Percentiles rank a stretch among this genome's conserved stretches.
These are phyloP conservation scores for Tachystola acroxantha DNA, from an alignment of 2,888 invertebrate species.

Conservation along the genomic window DNA sequence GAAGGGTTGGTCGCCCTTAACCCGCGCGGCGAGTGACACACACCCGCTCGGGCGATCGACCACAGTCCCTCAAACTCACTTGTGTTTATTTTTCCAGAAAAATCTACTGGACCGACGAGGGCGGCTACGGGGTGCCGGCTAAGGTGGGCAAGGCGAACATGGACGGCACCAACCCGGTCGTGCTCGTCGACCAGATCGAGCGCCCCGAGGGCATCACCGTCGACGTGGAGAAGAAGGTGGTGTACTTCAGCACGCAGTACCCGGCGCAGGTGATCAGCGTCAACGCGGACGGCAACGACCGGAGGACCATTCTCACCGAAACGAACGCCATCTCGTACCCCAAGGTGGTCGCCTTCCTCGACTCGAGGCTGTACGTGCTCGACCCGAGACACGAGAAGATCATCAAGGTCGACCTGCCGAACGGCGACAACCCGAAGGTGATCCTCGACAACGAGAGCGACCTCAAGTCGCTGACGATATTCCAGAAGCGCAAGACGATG, in stretches of 20 bases:
- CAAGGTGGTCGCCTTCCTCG: constrained; percentile 88
- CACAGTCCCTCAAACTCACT: no score
- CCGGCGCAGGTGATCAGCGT: constrained; percentile 85
- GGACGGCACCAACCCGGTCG: constrained; percentile 90
- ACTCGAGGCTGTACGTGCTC: constrained; percentile 89
- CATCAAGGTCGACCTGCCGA: constrained; percentile 88
- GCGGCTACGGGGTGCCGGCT: constrained; percentile 91
- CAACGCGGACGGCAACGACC: constrained; percentile 84
- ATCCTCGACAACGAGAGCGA: constrained; percentile 93
- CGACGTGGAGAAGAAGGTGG: constrained; percentile 87
- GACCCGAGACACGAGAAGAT: constrained; percentile 95
- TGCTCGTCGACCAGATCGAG: constrained; percentile 84
- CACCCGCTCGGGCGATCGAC: no score
- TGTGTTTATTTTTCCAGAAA: constrained; percentile 69
- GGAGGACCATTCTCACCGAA: constrained; percentile 82
- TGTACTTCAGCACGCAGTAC: constrained; percentile 92
- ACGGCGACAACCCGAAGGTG: constrained; percentile 85
- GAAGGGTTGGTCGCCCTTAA: no score
- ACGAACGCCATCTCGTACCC: constrained; percentile 86
- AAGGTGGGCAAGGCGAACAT: constrained; percentile 95
- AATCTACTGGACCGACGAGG: constrained; percentile 97
- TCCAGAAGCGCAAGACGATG: constrained; percentile 88
- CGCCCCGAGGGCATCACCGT: constrained; percentile 91
- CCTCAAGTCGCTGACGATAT: constrained; percentile 91
- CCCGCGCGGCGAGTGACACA: no score